These are phyloP conservation scores for Chlamydotis undulata DNA, from an alignment of 2,113 vertebrate species.

Conservation along the genomic window DNA sequence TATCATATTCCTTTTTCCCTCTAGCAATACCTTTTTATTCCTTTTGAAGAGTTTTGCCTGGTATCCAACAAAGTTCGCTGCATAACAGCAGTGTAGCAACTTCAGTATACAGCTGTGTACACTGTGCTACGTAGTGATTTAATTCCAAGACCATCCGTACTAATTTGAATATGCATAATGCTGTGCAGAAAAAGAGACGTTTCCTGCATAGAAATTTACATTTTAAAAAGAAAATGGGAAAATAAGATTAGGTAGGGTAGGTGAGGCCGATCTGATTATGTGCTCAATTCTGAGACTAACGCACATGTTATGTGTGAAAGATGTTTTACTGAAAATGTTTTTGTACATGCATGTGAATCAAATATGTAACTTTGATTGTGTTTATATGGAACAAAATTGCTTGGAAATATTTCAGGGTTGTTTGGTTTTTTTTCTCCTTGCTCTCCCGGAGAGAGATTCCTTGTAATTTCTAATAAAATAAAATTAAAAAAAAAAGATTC, in stretches of 20 bases:
- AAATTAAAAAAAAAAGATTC: not conserved
- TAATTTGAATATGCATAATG: slow-evolving; percentile 4
- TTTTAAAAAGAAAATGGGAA: slow-evolving; percentile 27
- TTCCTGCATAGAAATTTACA: not conserved
- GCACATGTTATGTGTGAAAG: not conserved
- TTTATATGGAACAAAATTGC: not conserved
- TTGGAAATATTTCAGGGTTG: not conserved
- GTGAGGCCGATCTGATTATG: slow-evolving; percentile 24
- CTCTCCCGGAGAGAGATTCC: slow-evolving; percentile 34
- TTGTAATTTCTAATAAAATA: slow-evolving; percentile 24
- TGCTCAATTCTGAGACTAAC: slow-evolving; percentile 16
- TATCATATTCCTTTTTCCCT: not conserved
- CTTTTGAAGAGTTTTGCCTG: slow-evolving; percentile 44
- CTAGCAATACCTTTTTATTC: slow-evolving; percentile 9
- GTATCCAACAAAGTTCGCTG: not conserved
- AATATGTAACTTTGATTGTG: not conserved
- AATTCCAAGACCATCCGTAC: not conserved
- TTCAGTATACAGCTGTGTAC: not conserved
- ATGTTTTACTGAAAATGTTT: slow-evolving; percentile 4
- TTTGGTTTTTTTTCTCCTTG: not conserved
- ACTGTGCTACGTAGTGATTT: not conserved
- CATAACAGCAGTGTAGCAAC: not conserved
- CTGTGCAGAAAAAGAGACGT: not conserved
- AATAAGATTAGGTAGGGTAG: not conserved
- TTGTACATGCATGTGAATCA: slow-evolving; percentile 1